These are phyloP conservation scores for Gonioctena quinquepunctata DNA, from an alignment of 1,140 invertebrate genomes.

Conservation along the genomic window DNA sequence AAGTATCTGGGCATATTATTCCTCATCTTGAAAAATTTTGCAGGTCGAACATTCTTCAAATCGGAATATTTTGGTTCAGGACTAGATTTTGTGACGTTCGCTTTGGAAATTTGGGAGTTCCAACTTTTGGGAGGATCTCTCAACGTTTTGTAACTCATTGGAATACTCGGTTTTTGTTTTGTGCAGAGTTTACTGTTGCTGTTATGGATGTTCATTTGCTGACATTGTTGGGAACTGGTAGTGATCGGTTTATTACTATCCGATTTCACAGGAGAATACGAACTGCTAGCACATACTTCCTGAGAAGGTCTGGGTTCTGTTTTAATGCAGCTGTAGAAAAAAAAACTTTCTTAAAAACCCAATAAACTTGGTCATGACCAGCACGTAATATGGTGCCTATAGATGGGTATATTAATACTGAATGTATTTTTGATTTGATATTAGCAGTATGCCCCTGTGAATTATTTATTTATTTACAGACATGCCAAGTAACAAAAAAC, in stretches of 20 bases:
- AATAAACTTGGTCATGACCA: too few relatives aligned
- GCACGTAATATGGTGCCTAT: too few relatives aligned
- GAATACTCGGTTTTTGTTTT: conserved; percentile 48
- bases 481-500: too few relatives aligned
- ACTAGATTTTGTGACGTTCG: conserved; percentile 45
- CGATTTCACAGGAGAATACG: not conserved
- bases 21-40: conserved; percentile 64
- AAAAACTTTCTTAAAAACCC: too few relatives aligned
- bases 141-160: conserved; percentile 62
- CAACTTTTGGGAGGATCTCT: conserved; percentile 63
- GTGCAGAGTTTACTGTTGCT: conserved; percentile 30
- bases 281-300: not conserved
- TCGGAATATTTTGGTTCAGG: conserved; percentile 33
- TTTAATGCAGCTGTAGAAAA: too few relatives aligned
- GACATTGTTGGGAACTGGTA: not conserved
- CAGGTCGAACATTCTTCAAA: conserved; percentile 52
- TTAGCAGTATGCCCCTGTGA: too few relatives aligned
- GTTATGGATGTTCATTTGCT: conserved; percentile 15
- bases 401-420: too few relatives aligned
- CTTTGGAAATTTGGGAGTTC: conserved; percentile 63
- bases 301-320: not conserved
- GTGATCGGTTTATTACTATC: not conserved
- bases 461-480: too few relatives aligned
- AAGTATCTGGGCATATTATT: conserved; percentile 63
- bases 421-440: too few relatives aligned